These are phyloP conservation scores for Meganola albula DNA, from an alignment of 2,888 invertebrate genomes.

Conservation along the genomic window DNA sequence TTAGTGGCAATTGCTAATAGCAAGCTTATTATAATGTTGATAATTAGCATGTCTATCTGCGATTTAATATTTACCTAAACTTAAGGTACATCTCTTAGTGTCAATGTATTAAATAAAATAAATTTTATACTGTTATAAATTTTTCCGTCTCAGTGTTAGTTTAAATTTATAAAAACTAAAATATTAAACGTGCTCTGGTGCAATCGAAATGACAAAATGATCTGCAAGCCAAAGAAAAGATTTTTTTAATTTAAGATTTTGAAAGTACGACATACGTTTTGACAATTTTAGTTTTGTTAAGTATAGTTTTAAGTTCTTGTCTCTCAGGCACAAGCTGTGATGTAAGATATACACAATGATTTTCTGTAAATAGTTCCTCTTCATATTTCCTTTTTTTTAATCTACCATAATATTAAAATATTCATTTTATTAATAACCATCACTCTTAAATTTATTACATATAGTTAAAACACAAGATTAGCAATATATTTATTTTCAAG, in stretches of 20 bases:
- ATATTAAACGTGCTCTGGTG: conserved; percentile 44
- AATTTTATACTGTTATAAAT: conserved; percentile 31
- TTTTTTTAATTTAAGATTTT: conserved; percentile 31
- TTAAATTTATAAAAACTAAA: conserved; percentile 27
- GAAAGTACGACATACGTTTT: conserved; percentile 40
- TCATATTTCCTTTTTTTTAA: conserved; percentile 18
- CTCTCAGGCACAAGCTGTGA: conserved; percentile 75
- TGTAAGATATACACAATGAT: conserved; percentile 52
- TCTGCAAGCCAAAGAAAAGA: conserved; percentile 70
- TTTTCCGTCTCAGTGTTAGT: conserved; percentile 54
- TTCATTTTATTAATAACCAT: too few species aligned
- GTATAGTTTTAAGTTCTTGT: conserved; percentile 53
- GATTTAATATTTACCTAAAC: too few species aligned
- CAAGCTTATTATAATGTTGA: too few species aligned
- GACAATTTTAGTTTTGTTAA: conserved; percentile 43
- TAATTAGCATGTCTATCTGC: too few species aligned
- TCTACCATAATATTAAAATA: conserved; percentile 9
- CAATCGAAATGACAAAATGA: conserved; percentile 52
- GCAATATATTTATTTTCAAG: too few species aligned
- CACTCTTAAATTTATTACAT: neutral
- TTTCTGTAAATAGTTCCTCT: conserved; percentile 41
- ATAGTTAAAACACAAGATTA: neutral
- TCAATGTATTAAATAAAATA: conserved; percentile 20
- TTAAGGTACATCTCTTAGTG: conserved; percentile 29
- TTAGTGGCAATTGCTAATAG: too few species aligned